Evolutionary conservation across 2,797 vertebrate genomes (phyloP), one percentile per base, ranked within the genome.

Genomic region (Manis javanica): DNA sequence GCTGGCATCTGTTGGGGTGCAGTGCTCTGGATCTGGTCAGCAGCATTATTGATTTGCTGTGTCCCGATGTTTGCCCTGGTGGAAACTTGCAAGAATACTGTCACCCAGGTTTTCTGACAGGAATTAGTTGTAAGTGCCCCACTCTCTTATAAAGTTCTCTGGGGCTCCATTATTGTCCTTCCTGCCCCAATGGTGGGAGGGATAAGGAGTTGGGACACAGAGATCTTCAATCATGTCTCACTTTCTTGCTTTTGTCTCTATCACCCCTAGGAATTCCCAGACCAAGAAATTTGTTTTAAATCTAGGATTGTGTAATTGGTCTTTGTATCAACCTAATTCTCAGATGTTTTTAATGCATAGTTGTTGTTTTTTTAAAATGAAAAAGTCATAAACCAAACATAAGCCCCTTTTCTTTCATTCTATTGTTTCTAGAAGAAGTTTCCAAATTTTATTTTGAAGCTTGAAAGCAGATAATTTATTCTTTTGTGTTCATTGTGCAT

Each of bases 361-460:
- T 46, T 46, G 15, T 23, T 84, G 34, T 68, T 46, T 69, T 49
- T 78, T 78, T 34, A 42, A 0, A 83, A 81, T 23, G 81, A 39
- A 26, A 61, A 39, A 84, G 12, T 77, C n/a, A n/a, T 71, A 69
- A 51, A 8, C 75, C 31, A 77, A 83, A 71, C 42, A 37, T 11
- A 69, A 68, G 63, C 6, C 0, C 7, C 9, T 79, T 55, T 29
- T 72, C 51, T 55, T 37, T 29, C 49, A 74, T 77, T 84, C 23
- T 71, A 2, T n/a, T 77, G 1, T 85, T 74, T 69, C 59, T 63
- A 39, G 68, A 84, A 46, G 31, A 85, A 91, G 24, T 91, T 57
- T 83, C 21, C 49, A 92, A 61, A 63, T 77, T 92, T 84, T 88
- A 61, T 61, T 88, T 24, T 88, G 85, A 89, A 61, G 34, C 31